These are phyloP conservation scores for Lysandra coridon DNA, from an alignment of 2,888 invertebrate species.

Conservation along the genomic window DNA sequence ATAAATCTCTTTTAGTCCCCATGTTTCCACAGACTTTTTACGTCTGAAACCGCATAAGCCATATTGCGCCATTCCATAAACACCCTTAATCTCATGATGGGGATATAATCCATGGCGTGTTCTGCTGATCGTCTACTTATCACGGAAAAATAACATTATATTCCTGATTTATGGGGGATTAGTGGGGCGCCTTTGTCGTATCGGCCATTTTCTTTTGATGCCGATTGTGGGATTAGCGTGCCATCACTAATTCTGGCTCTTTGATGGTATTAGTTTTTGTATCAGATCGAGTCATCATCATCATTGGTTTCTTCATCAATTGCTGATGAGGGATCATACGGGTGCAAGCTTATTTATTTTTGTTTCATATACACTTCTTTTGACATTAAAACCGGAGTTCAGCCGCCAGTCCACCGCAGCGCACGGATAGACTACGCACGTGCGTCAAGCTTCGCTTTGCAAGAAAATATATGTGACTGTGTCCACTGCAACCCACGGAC, in stretches of 20 bases:
- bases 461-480: too few species aligned
- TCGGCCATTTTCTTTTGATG: slow-evolving; percentile 16
- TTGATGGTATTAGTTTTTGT: slow-evolving; percentile 17
- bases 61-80: slow-evolving; percentile 9
- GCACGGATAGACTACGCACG: too few species aligned
- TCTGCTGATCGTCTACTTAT: slow-evolving; percentile 19
- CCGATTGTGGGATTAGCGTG: slow-evolving; percentile 11
- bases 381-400: too few species aligned
- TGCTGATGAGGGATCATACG: too few species aligned
- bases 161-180: slow-evolving; percentile 23
- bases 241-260: slow-evolving; percentile 9
- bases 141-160: slow-evolving; percentile 22
- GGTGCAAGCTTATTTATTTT: too few species aligned
- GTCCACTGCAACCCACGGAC: too few species aligned
- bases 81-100: background rate
- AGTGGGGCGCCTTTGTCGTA: slow-evolving; percentile 8
- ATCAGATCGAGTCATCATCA: background rate
- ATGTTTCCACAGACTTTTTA: slow-evolving; percentile 7
- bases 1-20: background rate
- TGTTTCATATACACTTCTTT: too few species aligned
- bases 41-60: background rate
- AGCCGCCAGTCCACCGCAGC: too few species aligned
- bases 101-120: slow-evolving; percentile 16
- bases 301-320: too few species aligned
- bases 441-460: too few species aligned